These are phyloP conservation scores for Drosophila mimetica DNA, from an alignment of 2,888 invertebrate genomes.

Conservation along the genomic window DNA sequence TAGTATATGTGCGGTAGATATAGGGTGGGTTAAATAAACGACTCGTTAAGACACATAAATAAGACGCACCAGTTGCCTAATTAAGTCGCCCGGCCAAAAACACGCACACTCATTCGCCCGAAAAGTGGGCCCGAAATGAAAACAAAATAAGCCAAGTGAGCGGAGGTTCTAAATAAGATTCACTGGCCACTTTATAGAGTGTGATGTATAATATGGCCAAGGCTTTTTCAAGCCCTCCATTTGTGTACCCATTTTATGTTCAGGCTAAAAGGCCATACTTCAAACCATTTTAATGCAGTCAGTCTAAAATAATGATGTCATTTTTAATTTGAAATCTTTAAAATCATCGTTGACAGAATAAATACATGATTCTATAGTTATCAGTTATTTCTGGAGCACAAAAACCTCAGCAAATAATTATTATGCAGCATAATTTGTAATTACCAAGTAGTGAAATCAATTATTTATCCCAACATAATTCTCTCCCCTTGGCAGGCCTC, in stretches of 20 bases:
- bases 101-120: constrained; percentile 20
- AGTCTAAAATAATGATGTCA: too few species aligned
- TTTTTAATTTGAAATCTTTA: too few species aligned
- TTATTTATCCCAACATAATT: not conserved
- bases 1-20: not conserved
- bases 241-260: not conserved
- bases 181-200: not conserved
- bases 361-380: too few species aligned
- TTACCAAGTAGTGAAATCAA: not conserved
- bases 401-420: not conserved
- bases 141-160: constrained; percentile 33
- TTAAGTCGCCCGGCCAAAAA: constrained; percentile 68
- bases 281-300: not conserved
- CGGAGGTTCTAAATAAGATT: constrained; percentile 13
- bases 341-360: too few species aligned
- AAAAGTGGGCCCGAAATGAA: constrained; percentile 39
- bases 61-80: constrained; percentile 75
- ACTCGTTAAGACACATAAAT: constrained; percentile 80
- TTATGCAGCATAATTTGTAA: constrained; percentile 1
- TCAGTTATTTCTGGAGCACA: not conserved
- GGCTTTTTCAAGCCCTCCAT: not conserved
- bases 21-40: constrained; percentile 69
- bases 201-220: constrained; percentile 4
- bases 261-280: not conserved
- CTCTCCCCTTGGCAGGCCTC: not conserved